A percentile compares a stretch with the other conserved stretches of the same genome.
phyloP scores from a whole-genome alignment of 2,113 vertebrate genomes.

The Ailurus styani region DNA sequence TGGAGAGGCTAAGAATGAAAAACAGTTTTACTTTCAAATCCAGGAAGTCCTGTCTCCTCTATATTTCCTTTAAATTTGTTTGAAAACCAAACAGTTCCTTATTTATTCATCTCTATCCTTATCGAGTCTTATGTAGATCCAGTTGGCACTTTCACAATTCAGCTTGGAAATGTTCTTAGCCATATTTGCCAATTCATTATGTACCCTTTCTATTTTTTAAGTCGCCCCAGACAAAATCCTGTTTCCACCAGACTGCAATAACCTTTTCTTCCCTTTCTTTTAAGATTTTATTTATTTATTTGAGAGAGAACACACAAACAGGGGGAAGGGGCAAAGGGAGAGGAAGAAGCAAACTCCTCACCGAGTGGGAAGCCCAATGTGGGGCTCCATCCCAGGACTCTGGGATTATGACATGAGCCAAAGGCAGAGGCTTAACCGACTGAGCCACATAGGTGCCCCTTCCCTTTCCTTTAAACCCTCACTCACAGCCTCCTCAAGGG shows the following conservation, averaged over 20 bases:
- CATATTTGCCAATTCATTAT: neutral
- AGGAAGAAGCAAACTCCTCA: too few species aligned
- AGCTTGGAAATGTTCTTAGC: neutral
- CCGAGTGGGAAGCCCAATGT: too few species aligned
- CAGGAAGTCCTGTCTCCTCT: neutral
- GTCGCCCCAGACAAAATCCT: neutral
- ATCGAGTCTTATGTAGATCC: neutral
- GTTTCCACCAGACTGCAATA: neutral
- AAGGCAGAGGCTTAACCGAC: too few species aligned
- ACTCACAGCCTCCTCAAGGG: neutral
- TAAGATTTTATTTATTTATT: neutral
- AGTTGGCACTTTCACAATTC: neutral
- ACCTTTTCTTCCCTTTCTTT: neutral
- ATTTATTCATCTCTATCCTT: neutral
- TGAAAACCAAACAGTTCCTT: neutral
- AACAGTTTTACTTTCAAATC: neutral
- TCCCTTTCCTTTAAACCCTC: neutral
- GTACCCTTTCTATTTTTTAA: neutral
- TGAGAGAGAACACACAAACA: too few species aligned
- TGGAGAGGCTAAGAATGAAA: neutral
- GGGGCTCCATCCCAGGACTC: too few species aligned
- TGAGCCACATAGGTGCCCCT: too few species aligned
- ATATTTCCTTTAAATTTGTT: neutral
- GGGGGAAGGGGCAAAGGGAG: too few species aligned
- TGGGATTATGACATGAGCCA: too few species aligned